Evolutionary conservation across 2,888 invertebrate species (phyloP).

Genomic region (Sericinus montela): DNA sequence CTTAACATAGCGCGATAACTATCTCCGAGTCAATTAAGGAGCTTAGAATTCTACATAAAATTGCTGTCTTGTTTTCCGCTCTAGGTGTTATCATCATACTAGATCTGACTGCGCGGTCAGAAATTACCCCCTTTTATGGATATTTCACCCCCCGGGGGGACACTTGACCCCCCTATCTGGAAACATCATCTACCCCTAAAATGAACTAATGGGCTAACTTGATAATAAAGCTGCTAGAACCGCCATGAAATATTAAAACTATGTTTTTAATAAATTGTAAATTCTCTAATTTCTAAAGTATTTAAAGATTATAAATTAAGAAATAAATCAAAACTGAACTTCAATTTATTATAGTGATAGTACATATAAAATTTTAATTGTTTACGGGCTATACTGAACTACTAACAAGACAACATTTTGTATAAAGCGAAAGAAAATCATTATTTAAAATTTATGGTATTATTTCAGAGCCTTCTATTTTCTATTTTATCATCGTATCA

Average conservation of each 20-base stretch:
- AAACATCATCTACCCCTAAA: conserved; percentile 77
- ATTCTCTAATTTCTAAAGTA: no score
- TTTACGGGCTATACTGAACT: no score
- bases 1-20: conserved; percentile 59
- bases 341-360: no score
- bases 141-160: conserved; percentile 74
- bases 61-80: conserved; percentile 74
- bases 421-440: no score
- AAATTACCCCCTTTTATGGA: conserved; percentile 75
- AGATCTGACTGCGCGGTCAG: conserved; percentile 71
- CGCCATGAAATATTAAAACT: conserved; percentile 26
- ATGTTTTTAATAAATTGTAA: no score
- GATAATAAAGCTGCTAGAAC: conserved; percentile 39
- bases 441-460: no score
- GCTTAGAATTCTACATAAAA: conserved; percentile 67
- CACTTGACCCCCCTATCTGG: conserved; percentile 75
- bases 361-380: no score
- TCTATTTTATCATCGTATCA: no score
- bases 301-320: no score
- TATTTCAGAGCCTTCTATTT: no score
- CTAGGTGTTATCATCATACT: conserved; percentile 59
- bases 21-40: conserved; percentile 73
- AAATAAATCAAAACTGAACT: no score
- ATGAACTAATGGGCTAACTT: conserved; percentile 65
- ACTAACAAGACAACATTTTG: no score